phyloP scores from a whole-genome alignment of 2,113 vertebrate genomes.

The Pontoporia blainvillei region DNA sequence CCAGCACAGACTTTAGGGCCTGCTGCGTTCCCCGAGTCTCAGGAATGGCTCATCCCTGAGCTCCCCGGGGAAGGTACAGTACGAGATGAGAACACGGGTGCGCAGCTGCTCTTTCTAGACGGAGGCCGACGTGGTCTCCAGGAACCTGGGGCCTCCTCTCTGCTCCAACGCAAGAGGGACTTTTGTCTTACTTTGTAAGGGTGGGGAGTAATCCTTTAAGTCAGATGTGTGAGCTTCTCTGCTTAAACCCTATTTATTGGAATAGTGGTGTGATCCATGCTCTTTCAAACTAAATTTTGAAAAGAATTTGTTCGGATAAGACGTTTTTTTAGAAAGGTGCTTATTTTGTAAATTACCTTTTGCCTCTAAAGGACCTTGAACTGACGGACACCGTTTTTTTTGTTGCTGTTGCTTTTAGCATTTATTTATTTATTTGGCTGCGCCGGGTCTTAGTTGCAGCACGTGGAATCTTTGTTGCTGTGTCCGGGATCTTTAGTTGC shows the following conservation, averaged over 20 bases:
- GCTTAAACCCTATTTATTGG: not conserved
- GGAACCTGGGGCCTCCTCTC: constrained; percentile 62
- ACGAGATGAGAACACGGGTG: constrained; percentile 50
- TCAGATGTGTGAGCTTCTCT: not conserved
- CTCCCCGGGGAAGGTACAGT: constrained; percentile 60
- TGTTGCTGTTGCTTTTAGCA: too few species aligned
- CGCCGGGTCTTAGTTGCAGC: too few species aligned
- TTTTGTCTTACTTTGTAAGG: not conserved
- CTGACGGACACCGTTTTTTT: not conserved
- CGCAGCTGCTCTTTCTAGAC: constrained; percentile 78
- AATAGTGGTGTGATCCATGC: not conserved
- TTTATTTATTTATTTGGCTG: too few species aligned
- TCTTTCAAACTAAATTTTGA: not conserved
- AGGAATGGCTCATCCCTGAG: constrained; percentile 75
- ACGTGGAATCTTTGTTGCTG: too few species aligned
- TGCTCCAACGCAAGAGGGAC: constrained; percentile 51
- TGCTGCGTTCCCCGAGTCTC: constrained; percentile 69
- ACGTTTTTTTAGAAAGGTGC: not conserved
- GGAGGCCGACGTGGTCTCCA: constrained; percentile 73
- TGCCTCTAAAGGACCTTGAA: not conserved
- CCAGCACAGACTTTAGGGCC: not conserved
- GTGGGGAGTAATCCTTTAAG: not conserved
- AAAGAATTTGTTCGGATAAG: not conserved
- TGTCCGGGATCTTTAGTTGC: too few species aligned
- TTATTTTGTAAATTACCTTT: not conserved